Evolutionary conservation across 2,888 invertebrate species (phyloP).

Genomic region (Eledone cirrhosa): DNA sequence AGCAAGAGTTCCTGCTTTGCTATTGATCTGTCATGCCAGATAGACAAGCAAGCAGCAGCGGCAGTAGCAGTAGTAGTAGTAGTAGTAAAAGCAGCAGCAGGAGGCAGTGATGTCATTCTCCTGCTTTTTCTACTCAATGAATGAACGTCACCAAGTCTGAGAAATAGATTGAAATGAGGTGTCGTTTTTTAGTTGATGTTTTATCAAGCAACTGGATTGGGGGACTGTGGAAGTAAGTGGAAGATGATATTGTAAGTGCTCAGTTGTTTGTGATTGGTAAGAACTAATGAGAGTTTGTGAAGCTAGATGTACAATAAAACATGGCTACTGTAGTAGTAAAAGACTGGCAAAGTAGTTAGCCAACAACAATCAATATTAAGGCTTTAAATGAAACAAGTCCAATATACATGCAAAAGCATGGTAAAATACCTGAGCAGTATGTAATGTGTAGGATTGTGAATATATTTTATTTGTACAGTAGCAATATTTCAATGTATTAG

Average conservation of each 20-base stretch:
- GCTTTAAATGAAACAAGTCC: neutral
- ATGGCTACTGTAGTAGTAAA: conserved; percentile 10
- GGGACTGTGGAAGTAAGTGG: no score
- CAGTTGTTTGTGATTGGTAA: neutral
- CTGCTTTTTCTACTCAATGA: conserved; percentile 21
- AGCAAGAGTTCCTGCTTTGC: conserved; percentile 22
- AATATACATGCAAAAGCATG: neutral
- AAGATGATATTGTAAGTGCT: no score
- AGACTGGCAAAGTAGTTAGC: neutral
- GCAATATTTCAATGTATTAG: no score
- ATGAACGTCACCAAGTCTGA: conserved; percentile 8
- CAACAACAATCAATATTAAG: conserved; percentile 15
- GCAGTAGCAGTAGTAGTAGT: neutral
- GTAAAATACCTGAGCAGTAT: conserved; percentile 9
- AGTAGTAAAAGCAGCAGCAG: neutral
- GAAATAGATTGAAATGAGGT: no score
- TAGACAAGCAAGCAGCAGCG: neutral
- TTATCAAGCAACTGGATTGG: no score
- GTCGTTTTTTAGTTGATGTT: no score
- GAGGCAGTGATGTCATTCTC: conserved; percentile 26
- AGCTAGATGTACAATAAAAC: neutral
- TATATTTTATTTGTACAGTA: no score
- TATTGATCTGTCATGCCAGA: conserved; percentile 25
- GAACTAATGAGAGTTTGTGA: neutral
- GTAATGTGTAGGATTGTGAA: no score